phyloP scores from a whole-genome alignment of 2,113 vertebrate species.

The Indicator maculatus region DNA sequence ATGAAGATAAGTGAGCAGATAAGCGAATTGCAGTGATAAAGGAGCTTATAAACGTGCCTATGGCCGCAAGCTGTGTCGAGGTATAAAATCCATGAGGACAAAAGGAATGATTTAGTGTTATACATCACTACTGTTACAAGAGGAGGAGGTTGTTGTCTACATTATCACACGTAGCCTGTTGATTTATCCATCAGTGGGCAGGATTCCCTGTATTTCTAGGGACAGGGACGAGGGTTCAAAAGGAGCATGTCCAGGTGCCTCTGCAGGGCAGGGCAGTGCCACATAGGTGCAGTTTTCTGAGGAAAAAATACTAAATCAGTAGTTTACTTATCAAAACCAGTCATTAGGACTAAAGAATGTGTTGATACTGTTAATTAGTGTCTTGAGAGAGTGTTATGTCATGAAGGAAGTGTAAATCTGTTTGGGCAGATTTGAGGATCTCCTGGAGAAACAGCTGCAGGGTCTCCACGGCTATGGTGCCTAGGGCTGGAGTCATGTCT shows the following conservation, averaged over 20 bases:
- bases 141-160: not conserved
- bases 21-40: not conserved
- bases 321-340: not conserved
- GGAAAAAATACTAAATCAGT: not conserved
- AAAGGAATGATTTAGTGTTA: not conserved
- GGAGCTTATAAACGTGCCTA: not conserved
- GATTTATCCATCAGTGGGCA: fast-evolving
- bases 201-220: not conserved
- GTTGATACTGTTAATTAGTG: not conserved
- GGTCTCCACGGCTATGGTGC: fast-evolving
- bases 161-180: not conserved
- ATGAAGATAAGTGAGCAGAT: not conserved
- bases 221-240: not conserved
- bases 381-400: not conserved
- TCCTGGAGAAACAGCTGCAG: not conserved
- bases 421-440: not conserved
- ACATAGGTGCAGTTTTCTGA: not conserved
- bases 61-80: not conserved
- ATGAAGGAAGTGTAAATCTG: not conserved
- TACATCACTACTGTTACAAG: not conserved
- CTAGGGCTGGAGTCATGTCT: not conserved
- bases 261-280: not conserved
- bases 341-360: fast-evolving
- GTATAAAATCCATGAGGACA: not conserved
- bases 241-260: not conserved